Conservation (phyloP, 2,888 invertebrate species). For the Drosophila rellima region DNA sequence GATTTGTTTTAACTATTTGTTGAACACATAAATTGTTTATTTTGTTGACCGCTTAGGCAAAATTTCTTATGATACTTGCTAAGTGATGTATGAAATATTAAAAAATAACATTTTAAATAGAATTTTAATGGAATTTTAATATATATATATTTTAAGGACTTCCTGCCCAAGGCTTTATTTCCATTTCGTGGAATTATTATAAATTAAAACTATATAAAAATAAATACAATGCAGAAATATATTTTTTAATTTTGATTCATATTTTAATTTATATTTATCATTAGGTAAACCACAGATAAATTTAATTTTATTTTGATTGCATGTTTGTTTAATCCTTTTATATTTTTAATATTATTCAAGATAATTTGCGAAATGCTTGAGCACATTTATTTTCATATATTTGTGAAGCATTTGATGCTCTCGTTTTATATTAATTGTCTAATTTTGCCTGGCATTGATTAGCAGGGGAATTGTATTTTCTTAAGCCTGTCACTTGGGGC, state of each 20-base stretch:
- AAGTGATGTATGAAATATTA: background rate
- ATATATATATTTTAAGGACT: no score
- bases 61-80: background rate
- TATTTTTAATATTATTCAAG: background rate
- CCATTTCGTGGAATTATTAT: no score
- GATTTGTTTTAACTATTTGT: conserved; percentile 18
- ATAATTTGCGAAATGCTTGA: background rate
- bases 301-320: background rate
- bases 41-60: background rate
- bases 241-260: no score
- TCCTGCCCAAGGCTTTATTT: no score
- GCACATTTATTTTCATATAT: conserved; percentile 28
- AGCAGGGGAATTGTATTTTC: conserved; percentile 45
- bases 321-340: background rate
- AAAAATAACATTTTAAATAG: no score
- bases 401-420: background rate
- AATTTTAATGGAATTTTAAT: no score
- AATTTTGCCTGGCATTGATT: conserved; percentile 58
- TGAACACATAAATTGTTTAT: background rate
- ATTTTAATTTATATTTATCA: background rate
- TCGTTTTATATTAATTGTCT: conserved; percentile 6
- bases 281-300: background rate
- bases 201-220: no score
- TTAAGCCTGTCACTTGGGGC: conserved; percentile 36
- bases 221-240: no score